phyloP scores from a whole-genome alignment of 2,113 vertebrate genomes.

The Okapia johnstoni region DNA sequence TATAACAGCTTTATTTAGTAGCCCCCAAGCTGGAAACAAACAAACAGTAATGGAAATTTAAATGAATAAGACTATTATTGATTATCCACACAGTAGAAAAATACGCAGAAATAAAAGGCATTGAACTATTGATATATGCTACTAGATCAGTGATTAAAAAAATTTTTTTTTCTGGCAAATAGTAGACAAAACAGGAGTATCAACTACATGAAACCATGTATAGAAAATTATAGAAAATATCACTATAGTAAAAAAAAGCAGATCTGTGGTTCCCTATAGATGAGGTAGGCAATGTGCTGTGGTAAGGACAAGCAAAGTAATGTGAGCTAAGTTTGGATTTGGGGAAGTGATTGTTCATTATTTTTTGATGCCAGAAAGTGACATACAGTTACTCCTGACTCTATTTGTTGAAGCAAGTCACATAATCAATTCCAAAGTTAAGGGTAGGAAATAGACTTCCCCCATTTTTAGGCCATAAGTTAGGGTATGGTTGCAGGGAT shows the following conservation, averaged over 20 bases:
- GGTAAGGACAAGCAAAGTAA: not conserved
- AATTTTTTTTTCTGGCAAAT: not conserved
- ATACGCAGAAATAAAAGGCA: not conserved
- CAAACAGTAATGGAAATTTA: not conserved
- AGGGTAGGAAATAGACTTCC: not conserved
- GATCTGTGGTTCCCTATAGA: not conserved
- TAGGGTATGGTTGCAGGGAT: not conserved
- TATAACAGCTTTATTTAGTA: not conserved
- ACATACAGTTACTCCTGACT: not conserved
- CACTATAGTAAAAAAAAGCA: not conserved
- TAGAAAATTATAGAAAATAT: not conserved
- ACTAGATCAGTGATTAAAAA: not conserved
- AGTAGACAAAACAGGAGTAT: not conserved
- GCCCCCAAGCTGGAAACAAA: not conserved
- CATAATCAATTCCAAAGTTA: not conserved
- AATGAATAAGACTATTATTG: not conserved
- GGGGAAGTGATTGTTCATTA: not conserved
- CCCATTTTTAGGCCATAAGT: not conserved
- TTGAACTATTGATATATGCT: not conserved
- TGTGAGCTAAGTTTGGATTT: not conserved
- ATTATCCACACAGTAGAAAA: not conserved
- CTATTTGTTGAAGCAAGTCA: not conserved
- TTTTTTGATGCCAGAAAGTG: not conserved
- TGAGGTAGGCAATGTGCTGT: not conserved
- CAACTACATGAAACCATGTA: not conserved